These are phyloP conservation scores for Cataglyphis livida DNA, from an alignment of 2,888 invertebrate species.

Conservation along the genomic window DNA sequence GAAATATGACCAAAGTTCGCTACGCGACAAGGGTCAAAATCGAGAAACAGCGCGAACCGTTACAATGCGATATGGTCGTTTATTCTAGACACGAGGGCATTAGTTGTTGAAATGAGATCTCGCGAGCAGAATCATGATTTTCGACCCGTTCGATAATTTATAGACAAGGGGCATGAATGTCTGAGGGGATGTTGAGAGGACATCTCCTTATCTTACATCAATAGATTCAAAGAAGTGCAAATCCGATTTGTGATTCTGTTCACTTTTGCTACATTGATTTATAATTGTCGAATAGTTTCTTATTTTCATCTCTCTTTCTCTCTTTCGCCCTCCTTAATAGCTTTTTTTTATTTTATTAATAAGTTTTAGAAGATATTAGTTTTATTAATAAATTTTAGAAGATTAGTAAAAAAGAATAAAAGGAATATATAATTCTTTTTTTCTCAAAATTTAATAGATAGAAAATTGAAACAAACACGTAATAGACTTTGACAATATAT, in stretches of 20 bases:
- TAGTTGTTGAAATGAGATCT: slow-evolving; percentile 15
- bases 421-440: neutral
- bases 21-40: slow-evolving; percentile 9
- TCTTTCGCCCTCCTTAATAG: no score
- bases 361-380: neutral
- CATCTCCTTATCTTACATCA: neutral
- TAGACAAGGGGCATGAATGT: neutral
- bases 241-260: neutral
- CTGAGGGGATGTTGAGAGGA: no score
- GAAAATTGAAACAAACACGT: neutral
- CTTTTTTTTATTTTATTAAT: neutral
- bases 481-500: neutral
- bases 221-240: neutral
- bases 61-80: neutral
- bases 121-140: slow-evolving; percentile 24
- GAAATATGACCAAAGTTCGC: slow-evolving; percentile 27
- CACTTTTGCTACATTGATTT: neutral
- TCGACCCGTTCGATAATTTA: neutral
- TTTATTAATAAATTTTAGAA: neutral
- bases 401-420: neutral
- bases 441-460: neutral
- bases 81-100: slow-evolving; percentile 31
- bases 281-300: neutral
- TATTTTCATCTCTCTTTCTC: neutral
- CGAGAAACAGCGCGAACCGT: neutral